Base-by-base conservation (phyloP, 2,113 vertebrate genomes). In the Synodontis membranacea region DNA sequence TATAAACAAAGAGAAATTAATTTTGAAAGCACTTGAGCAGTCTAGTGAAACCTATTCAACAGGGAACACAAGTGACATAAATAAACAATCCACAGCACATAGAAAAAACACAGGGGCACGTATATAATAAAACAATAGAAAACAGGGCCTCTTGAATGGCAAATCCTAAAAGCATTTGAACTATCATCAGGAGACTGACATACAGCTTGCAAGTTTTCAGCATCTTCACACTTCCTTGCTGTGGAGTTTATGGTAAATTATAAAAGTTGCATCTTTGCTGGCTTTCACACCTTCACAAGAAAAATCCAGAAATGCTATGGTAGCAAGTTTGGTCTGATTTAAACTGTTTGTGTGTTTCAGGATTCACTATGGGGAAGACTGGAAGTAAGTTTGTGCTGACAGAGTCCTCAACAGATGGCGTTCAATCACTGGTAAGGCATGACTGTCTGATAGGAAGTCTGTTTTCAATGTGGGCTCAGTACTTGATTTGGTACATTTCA, bases 341-440 rank as follows among this genome's bases (percentile, higher is more conserved):
- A 39, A 82, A 54, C 0, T 23, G 14, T 70, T 84, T 90, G n/a
- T 86, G 82, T 82, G 4, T 87, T n/a, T 46, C 60, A 56, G 56
- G 39, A 46, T 50, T 34, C 92, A 66, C 34, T 60, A 95, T 96
- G 95, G 95, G 95, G 14, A 93, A 92, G 88, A 84, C 84, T 0
- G 92, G 90, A 50, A 95, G 94, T 84, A 94, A 95, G 92, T 91
- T 94, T 91, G 92, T 94, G 62, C 89, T 94, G 44, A 90, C 74
- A 56, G 92, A 95, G 78, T 56, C 93, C 12, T 86, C 93, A 0
- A 85, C 93, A 88, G 94, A 95, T 39, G 93, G 93, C 37, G 88
- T 93, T 54, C 93, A 91, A 86, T 79, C 87, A 1, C 94, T 92
- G 94, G 95, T 95, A 93, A 92, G 70, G 28, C 50, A 39, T 46